Evolutionary conservation across 2,797 vertebrate species (phyloP).

Genomic region (Bothrops alternatus): DNA sequence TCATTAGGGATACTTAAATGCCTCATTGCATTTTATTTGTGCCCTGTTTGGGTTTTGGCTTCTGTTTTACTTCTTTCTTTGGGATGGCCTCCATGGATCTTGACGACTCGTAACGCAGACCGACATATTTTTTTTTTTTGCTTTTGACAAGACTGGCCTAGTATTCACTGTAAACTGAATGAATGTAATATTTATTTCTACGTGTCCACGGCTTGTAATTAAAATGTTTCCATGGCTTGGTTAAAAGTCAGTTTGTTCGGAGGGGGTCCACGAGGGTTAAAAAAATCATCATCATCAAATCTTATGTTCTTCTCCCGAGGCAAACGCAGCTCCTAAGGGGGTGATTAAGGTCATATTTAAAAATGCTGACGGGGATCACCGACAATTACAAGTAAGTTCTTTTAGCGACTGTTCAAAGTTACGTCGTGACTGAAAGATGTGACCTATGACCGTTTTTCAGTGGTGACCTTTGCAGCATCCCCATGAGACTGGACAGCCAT

Average conservation of each 20-base stretch:
- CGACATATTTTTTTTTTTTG: background rate
- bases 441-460: background rate
- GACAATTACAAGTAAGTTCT: background rate
- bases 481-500: too few relatives aligned
- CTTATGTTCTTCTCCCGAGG: background rate
- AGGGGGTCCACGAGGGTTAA: background rate
- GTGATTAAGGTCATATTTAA: background rate
- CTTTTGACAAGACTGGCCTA: constrained; percentile 70
- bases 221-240: constrained; percentile 71
- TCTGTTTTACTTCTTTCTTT: background rate
- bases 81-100: constrained; percentile 32
- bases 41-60: background rate
- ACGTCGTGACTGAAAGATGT: background rate
- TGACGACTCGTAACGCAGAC: constrained; percentile 57
- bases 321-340: background rate
- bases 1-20: background rate
- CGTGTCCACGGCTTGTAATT: constrained; percentile 70
- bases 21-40: background rate
- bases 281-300: too few relatives aligned
- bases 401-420: background rate
- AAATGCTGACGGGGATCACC: background rate
- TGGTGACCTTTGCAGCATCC: too few relatives aligned
- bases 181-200: constrained; percentile 82
- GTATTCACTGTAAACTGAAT: constrained; percentile 75
- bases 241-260: constrained; percentile 20